Base-by-base conservation (phyloP, 2,888 invertebrate genomes). In the Amblyjoppa proteus region DNA sequence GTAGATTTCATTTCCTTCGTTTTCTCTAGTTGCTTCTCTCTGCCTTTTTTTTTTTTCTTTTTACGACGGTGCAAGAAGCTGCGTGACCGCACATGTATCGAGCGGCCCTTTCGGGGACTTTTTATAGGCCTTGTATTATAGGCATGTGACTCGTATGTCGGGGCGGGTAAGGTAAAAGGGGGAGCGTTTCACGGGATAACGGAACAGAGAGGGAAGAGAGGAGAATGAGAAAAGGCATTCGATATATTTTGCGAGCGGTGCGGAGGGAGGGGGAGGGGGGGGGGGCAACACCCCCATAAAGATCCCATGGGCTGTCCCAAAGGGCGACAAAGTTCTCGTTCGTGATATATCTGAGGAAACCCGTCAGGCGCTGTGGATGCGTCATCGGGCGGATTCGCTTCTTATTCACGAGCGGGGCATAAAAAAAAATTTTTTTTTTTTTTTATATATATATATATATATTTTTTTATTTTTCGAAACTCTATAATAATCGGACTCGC, bases 61-160 rank as follows among this genome's bases (percentile, higher is more conserved):
- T 91, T 91, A 91, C 90, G 91, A 91, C 90, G 88, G 88, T 88
- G 87, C 90, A 91, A 90, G 91, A 91, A 90, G 90, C 58, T 25
- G 89, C 90, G 90, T 88, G 89, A 90, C 87, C 90, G 88, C 89
- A 90, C 90, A 91, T 88, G 85, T 87, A 87, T 87, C 87, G 86
- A 81, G 77, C 68, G 74, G 81, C 85, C 82, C 80, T 83, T 83
- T 85, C 73, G 85, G 84, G 78, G 83, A 84, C 78, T 87, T 87
- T 88, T 88, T 88, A 88, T 88, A 88, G 87, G 87, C 87, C 85
- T 86, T 84, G 87, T 87, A 87, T 88, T 87, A 87, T 87, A 86
- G 58, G 73, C 81, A 84, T 86, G 85, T 78, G 87, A 84, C 83
- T 83, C 83, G 79, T 58, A 58, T 87, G 87, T 79, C 83, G 68